A percentile compares a stretch with the other conserved stretches of the same genome.
phyloP scores from a whole-genome alignment of 2,113 vertebrate species.

The Orcinus orca region DNA sequence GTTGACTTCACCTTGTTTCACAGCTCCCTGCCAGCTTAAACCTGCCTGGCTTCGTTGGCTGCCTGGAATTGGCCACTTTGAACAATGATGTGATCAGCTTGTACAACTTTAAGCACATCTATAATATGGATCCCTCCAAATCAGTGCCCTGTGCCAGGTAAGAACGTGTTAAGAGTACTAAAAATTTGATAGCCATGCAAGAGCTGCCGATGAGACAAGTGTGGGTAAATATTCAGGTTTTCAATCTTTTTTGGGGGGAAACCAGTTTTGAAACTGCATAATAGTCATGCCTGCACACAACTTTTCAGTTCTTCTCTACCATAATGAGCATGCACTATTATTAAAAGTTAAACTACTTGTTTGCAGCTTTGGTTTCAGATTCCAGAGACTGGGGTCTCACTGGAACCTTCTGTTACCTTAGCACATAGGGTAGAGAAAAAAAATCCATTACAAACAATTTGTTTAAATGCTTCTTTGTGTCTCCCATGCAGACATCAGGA shows the following conservation, averaged over 20 bases:
- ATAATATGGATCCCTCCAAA: constrained; percentile 87
- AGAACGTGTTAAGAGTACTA: background rate
- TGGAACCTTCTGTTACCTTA: background rate
- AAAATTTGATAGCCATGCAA: background rate
- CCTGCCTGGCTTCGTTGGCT: constrained; percentile 93
- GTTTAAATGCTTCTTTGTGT: background rate
- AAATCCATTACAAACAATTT: background rate
- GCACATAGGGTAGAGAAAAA: background rate
- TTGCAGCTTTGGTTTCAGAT: background rate
- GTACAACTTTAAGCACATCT: constrained; percentile 93
- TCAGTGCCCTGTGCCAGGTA: constrained; percentile 92
- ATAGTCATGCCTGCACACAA: background rate
- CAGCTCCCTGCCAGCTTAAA: constrained; percentile 93
- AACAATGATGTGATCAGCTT: constrained; percentile 96
- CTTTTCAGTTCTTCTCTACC: background rate
- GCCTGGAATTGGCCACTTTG: constrained; percentile 93
- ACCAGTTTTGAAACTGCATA: background rate
- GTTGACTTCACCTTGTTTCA: constrained; percentile 16
- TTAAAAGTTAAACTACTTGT: background rate
- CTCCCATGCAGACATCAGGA: background rate
- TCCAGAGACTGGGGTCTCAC: background rate
- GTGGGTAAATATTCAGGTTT: background rate
- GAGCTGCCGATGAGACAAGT: background rate
- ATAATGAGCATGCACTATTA: background rate
- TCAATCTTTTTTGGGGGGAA: background rate